Conservation (phyloP, 2,888 invertebrate species). For the Aproaerema taeniolella region DNA sequence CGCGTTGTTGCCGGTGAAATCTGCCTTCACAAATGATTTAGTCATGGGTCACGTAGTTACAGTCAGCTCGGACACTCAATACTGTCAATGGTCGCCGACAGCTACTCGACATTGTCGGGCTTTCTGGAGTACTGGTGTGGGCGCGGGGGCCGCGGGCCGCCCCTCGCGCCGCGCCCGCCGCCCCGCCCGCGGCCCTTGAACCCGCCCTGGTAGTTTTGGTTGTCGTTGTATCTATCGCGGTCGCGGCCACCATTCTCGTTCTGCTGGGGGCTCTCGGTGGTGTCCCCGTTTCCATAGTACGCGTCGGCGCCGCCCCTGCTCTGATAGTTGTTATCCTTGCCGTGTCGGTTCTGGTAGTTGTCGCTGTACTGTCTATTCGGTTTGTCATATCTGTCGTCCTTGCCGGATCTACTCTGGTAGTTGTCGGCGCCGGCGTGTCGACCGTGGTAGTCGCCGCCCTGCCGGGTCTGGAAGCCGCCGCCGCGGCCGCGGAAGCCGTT, state of each 20-base stretch:
- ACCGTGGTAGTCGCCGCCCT: constrained; percentile 48
- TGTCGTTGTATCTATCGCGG: constrained; percentile 54
- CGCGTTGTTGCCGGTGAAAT: constrained; percentile 83
- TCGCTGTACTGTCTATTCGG: constrained; percentile 49
- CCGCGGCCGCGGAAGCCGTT: constrained; percentile 64
- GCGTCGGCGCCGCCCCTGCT: constrained; percentile 45
- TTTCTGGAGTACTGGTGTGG: constrained; percentile 55
- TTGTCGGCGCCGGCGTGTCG: constrained; percentile 38
- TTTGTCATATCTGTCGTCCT: constrained; percentile 58
- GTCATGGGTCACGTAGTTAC: too few species aligned
- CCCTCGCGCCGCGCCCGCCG: constrained; percentile 43
- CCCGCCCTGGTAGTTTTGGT: constrained; percentile 74
- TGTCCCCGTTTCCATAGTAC: constrained; percentile 63
- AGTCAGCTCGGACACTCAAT: too few species aligned
- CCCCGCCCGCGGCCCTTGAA: constrained; percentile 75
- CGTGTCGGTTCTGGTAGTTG: constrained; percentile 52
- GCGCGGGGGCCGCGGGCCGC: constrained; percentile 42
- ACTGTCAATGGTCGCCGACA: too few species aligned
- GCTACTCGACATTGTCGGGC: constrained; percentile 55
- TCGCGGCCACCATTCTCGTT: constrained; percentile 71
- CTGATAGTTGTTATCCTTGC: constrained; percentile 45
- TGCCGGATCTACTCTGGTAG: constrained; percentile 48
- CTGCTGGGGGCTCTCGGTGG: constrained; percentile 60
- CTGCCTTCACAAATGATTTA: constrained; percentile 80
- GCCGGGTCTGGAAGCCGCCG: constrained; percentile 43